Base-by-base conservation (phyloP, 2,888 invertebrate genomes). In the Drosophila buzzatii region DNA sequence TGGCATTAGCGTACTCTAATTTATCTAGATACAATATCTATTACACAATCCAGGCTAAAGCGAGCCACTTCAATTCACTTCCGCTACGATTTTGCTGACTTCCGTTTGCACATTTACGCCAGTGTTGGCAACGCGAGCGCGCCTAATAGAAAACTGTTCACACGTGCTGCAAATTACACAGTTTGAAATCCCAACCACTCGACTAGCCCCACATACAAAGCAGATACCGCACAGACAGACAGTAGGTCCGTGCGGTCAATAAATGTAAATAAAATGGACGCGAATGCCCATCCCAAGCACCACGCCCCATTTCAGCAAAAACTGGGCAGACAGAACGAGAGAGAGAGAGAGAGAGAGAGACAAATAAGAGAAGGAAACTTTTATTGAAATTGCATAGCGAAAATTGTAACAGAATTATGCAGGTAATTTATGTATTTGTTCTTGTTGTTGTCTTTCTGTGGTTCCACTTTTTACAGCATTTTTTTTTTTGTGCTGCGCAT, bases 141-240 rank as follows among this genome's bases (percentile, higher is more conserved):
- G 63, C 51, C 73, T 80, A 83, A 85, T 82, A 70, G 81, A 85
- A 71, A 85, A 85, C 71, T 71, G 71, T 80, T 80, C 87, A 87
- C 79, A 87, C 88, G 82, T 85, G 82, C 79, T 76, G 71, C 68
- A 81, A 81, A 87, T 87, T 81, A 84, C 76, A 66, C 57, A 68
- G 78, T 68, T 64, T 66, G 55, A 67, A 70, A 60, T 41, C 56
- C 61, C 45, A 45, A 35, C 68, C 62, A 58, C 10, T 49, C 77
- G 42, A n/a, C 51, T 27, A 39, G 20, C 67, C 53, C 14, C 44
- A 16, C 12, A 33, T 7, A n/a, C 56, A 45, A 27, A 49, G n/a
- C 53, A 52, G 53, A 59, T 14, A 6, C 41, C 53, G 39, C 44
- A 9, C 45, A 49, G 12, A n/a, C 16, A 70, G 79, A 66, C 57